Evolutionary conservation across 92 coral and sea anemone species (phyloP).

Genomic region (Palythoa grandis): DNA sequence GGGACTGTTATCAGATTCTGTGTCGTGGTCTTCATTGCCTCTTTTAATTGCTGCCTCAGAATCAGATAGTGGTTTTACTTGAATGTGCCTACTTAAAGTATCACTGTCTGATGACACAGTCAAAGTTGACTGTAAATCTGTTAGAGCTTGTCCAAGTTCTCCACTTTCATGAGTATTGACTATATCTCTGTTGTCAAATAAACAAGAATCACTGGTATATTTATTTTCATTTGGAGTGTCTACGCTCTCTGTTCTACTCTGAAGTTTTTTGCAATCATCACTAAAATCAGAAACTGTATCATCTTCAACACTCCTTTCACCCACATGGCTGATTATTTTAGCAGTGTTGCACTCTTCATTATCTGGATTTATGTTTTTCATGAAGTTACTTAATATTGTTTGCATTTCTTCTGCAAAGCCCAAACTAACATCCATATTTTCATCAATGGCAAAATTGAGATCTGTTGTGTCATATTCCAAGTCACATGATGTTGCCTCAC

Average conservation of each 20-base stretch:
- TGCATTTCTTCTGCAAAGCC: conserved; percentile 89
- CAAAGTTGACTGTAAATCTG: conserved; percentile 37
- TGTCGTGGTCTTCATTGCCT: not conserved
- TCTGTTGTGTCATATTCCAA: conserved; percentile 65
- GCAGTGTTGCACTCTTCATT: not conserved
- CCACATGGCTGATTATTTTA: not conserved
- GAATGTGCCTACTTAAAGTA: conserved; percentile 8
- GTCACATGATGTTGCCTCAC: conserved; percentile 39
- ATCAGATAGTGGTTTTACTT: conserved; percentile 17
- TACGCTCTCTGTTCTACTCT: not conserved
- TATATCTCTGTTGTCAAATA: not conserved
- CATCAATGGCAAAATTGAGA: conserved; percentile 26
- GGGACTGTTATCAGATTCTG: conserved; percentile 4
- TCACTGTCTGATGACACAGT: conserved; percentile 31
- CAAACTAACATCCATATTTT: conserved; percentile 61
- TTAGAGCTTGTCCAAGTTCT: conserved; percentile 27
- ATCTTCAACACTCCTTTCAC: not conserved
- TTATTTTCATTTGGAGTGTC: not conserved
- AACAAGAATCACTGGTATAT: conserved; percentile 3
- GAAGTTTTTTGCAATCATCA: not conserved
- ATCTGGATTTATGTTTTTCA: not conserved
- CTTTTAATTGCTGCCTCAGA: not conserved
- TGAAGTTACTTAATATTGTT: conserved; percentile 64
- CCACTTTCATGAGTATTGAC: not conserved
- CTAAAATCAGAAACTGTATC: not conserved